Evolutionary conservation across 1,140 invertebrate genomes (phyloP), one percentile per base, ranked within the genome.

Genomic region (Drosophila setifemur): DNA sequence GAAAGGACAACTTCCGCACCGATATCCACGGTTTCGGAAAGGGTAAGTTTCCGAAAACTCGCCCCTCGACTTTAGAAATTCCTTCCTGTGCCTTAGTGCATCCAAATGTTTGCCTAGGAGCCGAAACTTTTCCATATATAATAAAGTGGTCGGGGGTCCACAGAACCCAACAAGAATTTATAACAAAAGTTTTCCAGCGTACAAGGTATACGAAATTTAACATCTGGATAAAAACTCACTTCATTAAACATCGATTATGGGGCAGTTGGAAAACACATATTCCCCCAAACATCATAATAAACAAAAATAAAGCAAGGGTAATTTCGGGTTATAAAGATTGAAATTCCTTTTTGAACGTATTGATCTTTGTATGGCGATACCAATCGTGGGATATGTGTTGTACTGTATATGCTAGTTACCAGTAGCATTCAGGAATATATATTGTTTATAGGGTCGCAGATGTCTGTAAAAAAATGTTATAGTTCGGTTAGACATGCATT

Each of bases 1-100:
- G 97, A 44, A 92, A 93, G 43, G 95, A 96, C 73, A 96, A 97
- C 92, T 97, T 97, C 91, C 93, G 94, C 73, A 91, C 93, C 18
- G 95, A 96, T 89, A 88, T 92, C 43, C 92, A 92, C 66, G 94
- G 93, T 53, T 92, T 93, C 71, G 95, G 94, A 29, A 95, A 94
- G 93, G 94, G 95, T 95, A 89, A 92, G 90, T 64, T 5, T 23
- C 4, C 14, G 1, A 9, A 11, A 5, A 9, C 5, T 37, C 47
- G 31, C 33, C 33, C 33, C 33, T 37, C 33, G 16, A 37, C 16
- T 37, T 37, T 14, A 37, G 33, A n/a, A n/a, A n/a, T n/a, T n/a
- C n/a, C n/a, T n/a, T n/a, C n/a, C n/a, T n/a, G n/a, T n/a, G n/a
- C n/a, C n/a, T n/a, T n/a, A n/a, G n/a, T n/a, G 39, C 39, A 57